Conservation (phyloP, 2,113 vertebrate genomes). For the Periophthalmodon schlosseri region DNA sequence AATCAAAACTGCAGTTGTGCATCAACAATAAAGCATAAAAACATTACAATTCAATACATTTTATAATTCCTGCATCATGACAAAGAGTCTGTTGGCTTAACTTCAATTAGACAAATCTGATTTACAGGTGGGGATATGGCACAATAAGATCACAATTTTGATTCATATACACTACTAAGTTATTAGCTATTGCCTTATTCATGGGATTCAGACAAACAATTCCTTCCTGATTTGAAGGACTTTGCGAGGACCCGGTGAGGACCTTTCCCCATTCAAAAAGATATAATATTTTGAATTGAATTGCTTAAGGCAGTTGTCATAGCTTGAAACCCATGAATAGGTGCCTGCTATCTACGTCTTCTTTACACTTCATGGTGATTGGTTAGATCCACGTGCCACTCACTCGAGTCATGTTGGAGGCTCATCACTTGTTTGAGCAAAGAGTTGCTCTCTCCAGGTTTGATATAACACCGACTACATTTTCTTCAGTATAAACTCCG, state of each 20-base stretch:
- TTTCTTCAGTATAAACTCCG: constrained; percentile 17
- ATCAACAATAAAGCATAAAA: constrained; percentile 18
- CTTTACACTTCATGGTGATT: neutral
- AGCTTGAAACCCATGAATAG: no score
- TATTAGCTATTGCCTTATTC: neutral
- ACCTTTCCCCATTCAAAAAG: no score
- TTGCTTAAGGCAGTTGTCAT: no score
- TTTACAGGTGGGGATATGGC: neutral
- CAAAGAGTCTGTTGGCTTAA: constrained; percentile 24
- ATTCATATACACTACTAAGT: neutral
- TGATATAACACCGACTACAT: neutral
- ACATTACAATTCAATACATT: neutral
- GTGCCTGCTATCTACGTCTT: neutral
- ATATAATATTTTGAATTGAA: no score
- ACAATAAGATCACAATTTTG: neutral
- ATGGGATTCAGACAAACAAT: no score
- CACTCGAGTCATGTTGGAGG: no score
- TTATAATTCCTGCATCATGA: constrained; percentile 11
- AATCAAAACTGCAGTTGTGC: constrained; percentile 54
- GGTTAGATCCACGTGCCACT: neutral
- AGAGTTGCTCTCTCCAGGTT: neutral
- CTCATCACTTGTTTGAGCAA: neutral
- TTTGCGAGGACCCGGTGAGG: no score
- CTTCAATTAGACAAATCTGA: constrained; percentile 25
- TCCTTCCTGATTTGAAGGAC: no score